Percentiles rank a stretch among this genome's conserved stretches.
These are phyloP conservation scores for Prostheceraeus crozeri DNA, from an alignment of 2,888 invertebrate genomes.

Conservation along the genomic window DNA sequence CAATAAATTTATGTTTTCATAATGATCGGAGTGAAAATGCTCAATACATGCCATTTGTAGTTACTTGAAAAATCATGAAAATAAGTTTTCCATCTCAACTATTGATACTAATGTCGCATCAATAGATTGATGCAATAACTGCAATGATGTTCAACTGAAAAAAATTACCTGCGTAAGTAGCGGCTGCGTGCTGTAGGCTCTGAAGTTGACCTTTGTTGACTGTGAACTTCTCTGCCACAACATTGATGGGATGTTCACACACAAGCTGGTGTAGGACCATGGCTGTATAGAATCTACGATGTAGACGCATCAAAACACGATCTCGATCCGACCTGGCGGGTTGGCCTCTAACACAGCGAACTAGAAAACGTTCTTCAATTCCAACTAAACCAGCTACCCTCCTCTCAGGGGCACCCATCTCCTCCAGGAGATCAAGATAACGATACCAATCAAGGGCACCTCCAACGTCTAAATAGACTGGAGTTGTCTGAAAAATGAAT, in stretches of 20 bases:
- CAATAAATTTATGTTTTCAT: no score
- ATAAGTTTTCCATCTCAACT: no score
- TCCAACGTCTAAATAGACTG: constrained; percentile 75
- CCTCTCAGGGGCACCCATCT: constrained; percentile 69
- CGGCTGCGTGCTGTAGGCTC: constrained; percentile 82
- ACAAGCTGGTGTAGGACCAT: constrained; percentile 84
- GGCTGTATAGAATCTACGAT: constrained; percentile 63
- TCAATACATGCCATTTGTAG: no score
- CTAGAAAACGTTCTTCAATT: constrained; percentile 31
- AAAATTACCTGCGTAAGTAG: constrained; percentile 76
- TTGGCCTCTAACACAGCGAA: background rate
- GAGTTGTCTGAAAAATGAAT: constrained; percentile 64
- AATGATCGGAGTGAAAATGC: no score
- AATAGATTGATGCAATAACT: no score
- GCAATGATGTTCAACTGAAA: no score
- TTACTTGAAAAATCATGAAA: no score
- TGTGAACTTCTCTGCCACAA: constrained; percentile 74
- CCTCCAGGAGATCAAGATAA: constrained; percentile 71
- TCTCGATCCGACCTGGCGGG: background rate
- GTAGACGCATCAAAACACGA: constrained; percentile 39
- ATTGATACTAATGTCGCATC: no score
- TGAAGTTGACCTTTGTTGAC: constrained; percentile 83
- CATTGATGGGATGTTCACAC: constrained; percentile 73
- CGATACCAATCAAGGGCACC: constrained; percentile 64
- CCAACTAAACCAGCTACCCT: constrained; percentile 80